Evolutionary conservation across 2,113 vertebrate genomes (phyloP).

Genomic region (Chloropsis cyanopogon): DNA sequence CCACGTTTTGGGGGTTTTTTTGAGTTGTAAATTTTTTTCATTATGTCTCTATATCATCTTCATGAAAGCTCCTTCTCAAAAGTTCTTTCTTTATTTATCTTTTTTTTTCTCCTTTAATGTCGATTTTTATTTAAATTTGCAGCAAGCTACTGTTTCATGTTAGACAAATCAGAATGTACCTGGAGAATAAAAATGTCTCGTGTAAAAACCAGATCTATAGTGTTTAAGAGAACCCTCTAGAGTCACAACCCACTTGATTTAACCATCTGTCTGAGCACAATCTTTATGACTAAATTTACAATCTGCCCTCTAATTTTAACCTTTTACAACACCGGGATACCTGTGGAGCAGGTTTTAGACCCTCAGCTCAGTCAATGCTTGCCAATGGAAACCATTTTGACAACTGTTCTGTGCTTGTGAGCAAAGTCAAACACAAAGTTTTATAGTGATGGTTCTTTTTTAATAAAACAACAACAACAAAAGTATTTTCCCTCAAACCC

Average conservation of each 20-base stretch:
- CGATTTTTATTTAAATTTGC: not conserved
- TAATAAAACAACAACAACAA: not conserved
- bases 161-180: not conserved
- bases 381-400: not conserved
- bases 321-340: not conserved
- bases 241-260: not conserved
- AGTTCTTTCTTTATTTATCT: not conserved
- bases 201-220: not conserved
- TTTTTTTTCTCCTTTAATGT: not conserved
- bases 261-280: not conserved
- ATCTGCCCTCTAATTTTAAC: not conserved
- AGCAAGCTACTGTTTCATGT: not conserved
- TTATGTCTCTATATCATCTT: not conserved
- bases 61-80: not conserved
- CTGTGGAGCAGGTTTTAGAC: not conserved
- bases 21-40: not conserved
- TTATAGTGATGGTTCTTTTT: not conserved
- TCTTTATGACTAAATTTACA: not conserved
- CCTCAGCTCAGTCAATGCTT: not conserved
- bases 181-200: not conserved
- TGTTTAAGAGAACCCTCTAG: not conserved
- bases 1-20: not conserved
- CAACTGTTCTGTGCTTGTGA: not conserved
- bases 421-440: not conserved
- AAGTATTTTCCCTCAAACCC: not conserved